phyloP scores from a whole-genome alignment of 2,113 vertebrate species.

The Cisticola juncidis region DNA sequence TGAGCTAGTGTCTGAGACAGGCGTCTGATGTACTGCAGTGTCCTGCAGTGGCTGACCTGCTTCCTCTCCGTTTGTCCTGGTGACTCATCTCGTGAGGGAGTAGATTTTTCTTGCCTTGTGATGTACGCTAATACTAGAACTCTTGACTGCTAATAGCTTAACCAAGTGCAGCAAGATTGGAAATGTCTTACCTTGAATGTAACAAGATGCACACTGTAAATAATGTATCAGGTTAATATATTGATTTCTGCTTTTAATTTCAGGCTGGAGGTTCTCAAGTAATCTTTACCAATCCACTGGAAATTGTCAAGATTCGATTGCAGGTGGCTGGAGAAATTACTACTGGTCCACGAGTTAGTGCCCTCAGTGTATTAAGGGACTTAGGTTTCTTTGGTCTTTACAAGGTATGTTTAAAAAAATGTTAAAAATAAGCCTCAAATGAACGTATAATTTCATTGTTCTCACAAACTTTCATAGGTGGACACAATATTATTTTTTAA shows the following conservation, averaged over 20 bases:
- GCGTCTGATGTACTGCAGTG: not conserved
- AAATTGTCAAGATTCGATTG: slow-evolving; percentile 90
- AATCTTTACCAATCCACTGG: slow-evolving; percentile 97
- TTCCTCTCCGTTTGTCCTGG: not conserved
- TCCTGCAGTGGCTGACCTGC: not conserved
- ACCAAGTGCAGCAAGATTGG: not conserved
- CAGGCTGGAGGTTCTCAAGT: slow-evolving; percentile 97
- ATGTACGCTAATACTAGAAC: not conserved
- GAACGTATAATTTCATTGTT: not conserved
- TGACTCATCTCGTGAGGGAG: accelerated
- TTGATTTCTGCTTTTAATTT: not conserved
- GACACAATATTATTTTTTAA: not conserved
- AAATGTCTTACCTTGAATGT: not conserved
- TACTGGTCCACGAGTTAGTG: slow-evolving; percentile 92
- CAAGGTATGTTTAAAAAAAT: slow-evolving; percentile 79
- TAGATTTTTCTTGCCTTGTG: not conserved
- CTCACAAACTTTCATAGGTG: not conserved
- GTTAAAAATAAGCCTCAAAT: not conserved
- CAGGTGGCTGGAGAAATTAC: slow-evolving; percentile 94
- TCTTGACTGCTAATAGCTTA: not conserved
- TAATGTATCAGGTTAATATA: not conserved
- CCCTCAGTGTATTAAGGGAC: slow-evolving; percentile 88
- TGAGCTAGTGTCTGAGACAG: not conserved
- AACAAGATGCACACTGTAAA: not conserved
- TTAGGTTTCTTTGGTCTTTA: slow-evolving; percentile 97